Percentiles rank a stretch among this genome's conserved stretches.
Conservation (phyloP, 2,888 invertebrate species). For the Thereva unica region DNA sequence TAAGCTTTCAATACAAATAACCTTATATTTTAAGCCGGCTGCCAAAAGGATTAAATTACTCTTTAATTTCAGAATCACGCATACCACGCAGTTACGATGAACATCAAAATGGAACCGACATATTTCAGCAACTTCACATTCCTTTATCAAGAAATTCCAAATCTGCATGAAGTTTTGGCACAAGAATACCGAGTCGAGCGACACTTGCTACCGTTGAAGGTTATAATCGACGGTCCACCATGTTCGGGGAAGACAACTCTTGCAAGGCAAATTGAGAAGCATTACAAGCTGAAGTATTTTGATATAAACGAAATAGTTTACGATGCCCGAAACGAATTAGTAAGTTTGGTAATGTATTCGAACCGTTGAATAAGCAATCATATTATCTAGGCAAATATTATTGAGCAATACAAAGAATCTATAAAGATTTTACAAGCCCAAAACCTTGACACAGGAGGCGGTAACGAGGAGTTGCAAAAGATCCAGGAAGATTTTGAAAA, state of each 20-base stretch:
- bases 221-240: constrained; percentile 69
- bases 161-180: constrained; percentile 55
- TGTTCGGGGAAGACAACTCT: constrained; percentile 67
- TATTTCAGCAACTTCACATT: constrained; percentile 63
- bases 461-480: background rate
- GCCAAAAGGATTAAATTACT: too few relatives aligned
- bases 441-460: too few relatives aligned
- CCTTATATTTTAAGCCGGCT: too few relatives aligned
- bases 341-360: background rate
- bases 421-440: too few relatives aligned
- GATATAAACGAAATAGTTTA: constrained; percentile 20
- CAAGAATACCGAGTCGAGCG: constrained; percentile 61
- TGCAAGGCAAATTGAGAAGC: constrained; percentile 62
- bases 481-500: constrained; percentile 11
- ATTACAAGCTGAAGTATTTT: constrained; percentile 59
- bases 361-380: background rate
- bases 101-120: constrained; percentile 65
- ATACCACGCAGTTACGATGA: constrained; percentile 63
- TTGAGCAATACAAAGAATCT: background rate
- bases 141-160: constrained; percentile 50
- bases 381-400: background rate
- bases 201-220: constrained; percentile 63
- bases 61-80: constrained; percentile 60
- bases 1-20: too few relatives aligned
- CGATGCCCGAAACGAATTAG: constrained; percentile 25